phyloP scores from a whole-genome alignment of 2,797 vertebrate species.

The Mormyrus proboscirostris region DNA sequence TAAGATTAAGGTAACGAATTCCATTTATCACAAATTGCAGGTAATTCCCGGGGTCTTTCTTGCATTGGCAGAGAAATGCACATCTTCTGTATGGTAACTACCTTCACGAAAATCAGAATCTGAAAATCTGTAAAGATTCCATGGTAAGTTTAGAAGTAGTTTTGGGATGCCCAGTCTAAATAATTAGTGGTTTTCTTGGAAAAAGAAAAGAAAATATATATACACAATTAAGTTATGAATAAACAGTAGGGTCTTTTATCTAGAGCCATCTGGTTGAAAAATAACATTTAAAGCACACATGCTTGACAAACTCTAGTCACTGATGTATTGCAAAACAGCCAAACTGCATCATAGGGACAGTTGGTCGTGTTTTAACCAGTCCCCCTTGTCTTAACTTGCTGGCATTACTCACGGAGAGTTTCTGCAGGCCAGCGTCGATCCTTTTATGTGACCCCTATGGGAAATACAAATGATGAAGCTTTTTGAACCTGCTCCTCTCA shows the following conservation, averaged over 20 bases:
- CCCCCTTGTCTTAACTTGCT: constrained; percentile 8
- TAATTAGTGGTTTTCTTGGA: not conserved
- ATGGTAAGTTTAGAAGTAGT: not conserved
- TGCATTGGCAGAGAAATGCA: not conserved
- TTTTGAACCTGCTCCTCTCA: constrained; percentile 18
- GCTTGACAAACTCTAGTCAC: not conserved
- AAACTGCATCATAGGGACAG: not conserved
- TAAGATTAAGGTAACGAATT: not conserved
- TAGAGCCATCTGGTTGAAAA: not conserved
- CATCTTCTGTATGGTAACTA: not conserved
- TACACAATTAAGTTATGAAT: not conserved
- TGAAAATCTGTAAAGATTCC: not conserved
- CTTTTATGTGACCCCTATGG: not conserved
- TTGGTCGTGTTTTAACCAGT: not conserved
- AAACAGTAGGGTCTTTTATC: not conserved
- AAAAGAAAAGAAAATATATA: not conserved
- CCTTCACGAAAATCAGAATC: not conserved
- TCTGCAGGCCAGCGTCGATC: not conserved
- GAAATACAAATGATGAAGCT: not conserved
- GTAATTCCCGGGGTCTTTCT: not conserved
- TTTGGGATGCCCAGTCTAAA: not conserved
- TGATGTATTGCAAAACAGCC: constrained; percentile 12
- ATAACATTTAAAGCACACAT: constrained; percentile 20
- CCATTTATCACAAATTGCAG: not conserved
- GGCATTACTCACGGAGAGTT: not conserved